phyloP scores from a whole-genome alignment of 2,797 vertebrate genomes.

The Pachyuromys duprasi region DNA sequence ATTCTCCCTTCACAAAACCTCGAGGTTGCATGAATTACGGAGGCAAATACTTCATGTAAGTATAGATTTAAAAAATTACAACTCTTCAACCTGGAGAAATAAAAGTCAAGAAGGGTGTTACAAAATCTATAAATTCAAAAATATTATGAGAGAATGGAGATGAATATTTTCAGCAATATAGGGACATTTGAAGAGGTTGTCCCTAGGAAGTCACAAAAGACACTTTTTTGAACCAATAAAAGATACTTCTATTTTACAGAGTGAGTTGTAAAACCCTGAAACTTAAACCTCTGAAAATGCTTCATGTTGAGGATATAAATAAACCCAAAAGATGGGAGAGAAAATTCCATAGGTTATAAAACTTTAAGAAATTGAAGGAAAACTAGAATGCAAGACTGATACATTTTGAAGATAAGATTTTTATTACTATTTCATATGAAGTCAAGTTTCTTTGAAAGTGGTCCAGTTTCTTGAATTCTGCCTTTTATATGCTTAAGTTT shows the following conservation, averaged over 20 bases:
- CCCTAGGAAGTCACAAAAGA: slow-evolving; percentile 75
- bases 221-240: slow-evolving; percentile 76
- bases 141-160: slow-evolving; percentile 63
- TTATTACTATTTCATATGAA: slow-evolving; percentile 50
- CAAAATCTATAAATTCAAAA: slow-evolving; percentile 79
- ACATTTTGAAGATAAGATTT: not conserved
- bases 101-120: slow-evolving; percentile 71
- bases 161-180: slow-evolving; percentile 67
- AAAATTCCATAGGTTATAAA: slow-evolving; percentile 63
- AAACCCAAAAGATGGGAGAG: slow-evolving; percentile 25
- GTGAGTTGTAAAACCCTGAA: slow-evolving; percentile 70
- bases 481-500: not conserved
- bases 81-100: slow-evolving; percentile 69
- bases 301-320: slow-evolving; percentile 58
- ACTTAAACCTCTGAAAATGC: slow-evolving; percentile 60
- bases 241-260: slow-evolving; percentile 75
- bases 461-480: not conserved
- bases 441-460: slow-evolving; percentile 38
- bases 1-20: not conserved
- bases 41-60: slow-evolving; percentile 47
- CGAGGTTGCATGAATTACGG: slow-evolving; percentile 65
- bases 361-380: slow-evolving; percentile 53
- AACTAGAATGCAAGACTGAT: not conserved
- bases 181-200: slow-evolving; percentile 67
- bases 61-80: slow-evolving; percentile 55